phyloP scores from a whole-genome alignment of 2,113 vertebrate genomes.

The Calidris pygmaea region DNA sequence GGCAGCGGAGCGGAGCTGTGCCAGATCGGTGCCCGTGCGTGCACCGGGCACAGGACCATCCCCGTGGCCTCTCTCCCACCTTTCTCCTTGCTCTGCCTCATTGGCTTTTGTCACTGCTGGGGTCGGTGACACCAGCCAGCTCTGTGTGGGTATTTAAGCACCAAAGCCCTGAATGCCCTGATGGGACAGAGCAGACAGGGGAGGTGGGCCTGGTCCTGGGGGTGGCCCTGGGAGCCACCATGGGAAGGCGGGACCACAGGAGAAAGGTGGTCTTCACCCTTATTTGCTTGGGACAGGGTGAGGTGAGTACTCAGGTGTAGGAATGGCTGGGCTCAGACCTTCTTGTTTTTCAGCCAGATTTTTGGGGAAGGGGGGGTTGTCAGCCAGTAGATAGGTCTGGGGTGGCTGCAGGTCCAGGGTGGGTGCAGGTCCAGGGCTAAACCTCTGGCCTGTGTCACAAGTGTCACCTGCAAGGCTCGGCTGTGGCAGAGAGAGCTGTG shows the following conservation, averaged over 20 bases:
- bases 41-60: neutral
- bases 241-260: fast-evolving
- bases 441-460: neutral
- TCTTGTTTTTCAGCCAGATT: neutral
- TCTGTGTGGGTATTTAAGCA: neutral
- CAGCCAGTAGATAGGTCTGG: neutral
- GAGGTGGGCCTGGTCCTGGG: neutral
- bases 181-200: neutral
- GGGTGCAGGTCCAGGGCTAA: neutral
- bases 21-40: fast-evolving
- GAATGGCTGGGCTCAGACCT: neutral
- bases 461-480: neutral
- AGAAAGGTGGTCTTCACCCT: neutral
- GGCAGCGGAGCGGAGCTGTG: fast-evolving
- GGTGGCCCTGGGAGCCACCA: neutral
- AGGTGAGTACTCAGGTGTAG: neutral
- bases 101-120: neutral
- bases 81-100: neutral
- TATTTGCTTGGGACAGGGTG: neutral
- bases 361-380: neutral
- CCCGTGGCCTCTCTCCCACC: neutral
- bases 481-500: neutral
- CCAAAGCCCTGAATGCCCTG: neutral
- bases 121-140: neutral
- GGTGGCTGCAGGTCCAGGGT: neutral